Percentiles rank a stretch among this genome's conserved stretches.
Conservation (phyloP, 2,888 invertebrate genomes). For the Anarsia innoxiella region DNA sequence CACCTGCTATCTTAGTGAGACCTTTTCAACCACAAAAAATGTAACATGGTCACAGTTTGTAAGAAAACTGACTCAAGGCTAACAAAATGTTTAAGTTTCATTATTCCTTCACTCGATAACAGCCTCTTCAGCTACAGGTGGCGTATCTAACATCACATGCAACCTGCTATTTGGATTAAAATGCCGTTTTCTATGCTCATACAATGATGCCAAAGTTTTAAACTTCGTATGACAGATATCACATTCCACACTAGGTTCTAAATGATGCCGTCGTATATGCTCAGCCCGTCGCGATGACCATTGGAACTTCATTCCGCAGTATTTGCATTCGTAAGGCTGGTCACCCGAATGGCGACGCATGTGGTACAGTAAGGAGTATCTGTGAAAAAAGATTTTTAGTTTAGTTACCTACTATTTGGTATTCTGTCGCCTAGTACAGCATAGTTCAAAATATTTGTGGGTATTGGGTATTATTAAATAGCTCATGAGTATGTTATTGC, state of each 20-base stretch:
- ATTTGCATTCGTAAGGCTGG: constrained; percentile 9
- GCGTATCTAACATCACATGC: constrained; percentile 1
- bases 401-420: too few relatives aligned
- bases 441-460: too few relatives aligned
- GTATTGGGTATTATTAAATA: too few relatives aligned
- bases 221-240: constrained; percentile 8
- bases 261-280: constrained; percentile 9
- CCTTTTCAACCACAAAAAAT: too few relatives aligned
- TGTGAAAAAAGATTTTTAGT: background rate
- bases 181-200: constrained; percentile 13
- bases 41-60: too few relatives aligned
- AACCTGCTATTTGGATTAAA: constrained; percentile 12
- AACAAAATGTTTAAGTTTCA: too few relatives aligned
- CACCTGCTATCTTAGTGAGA: too few relatives aligned
- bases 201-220: constrained; percentile 9
- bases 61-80: too few relatives aligned
- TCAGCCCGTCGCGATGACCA: constrained; percentile 11
- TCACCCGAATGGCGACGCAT: constrained; percentile 10
- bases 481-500: too few relatives aligned
- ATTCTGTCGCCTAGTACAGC: too few relatives aligned
- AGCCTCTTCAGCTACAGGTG: background rate
- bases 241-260: constrained; percentile 11
- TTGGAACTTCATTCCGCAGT: constrained; percentile 8
- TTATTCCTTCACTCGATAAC: too few relatives aligned
- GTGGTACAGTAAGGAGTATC: constrained; percentile 13